Conservation (phyloP, 2,797 vertebrate species). For the Gorsachius magnificus region DNA sequence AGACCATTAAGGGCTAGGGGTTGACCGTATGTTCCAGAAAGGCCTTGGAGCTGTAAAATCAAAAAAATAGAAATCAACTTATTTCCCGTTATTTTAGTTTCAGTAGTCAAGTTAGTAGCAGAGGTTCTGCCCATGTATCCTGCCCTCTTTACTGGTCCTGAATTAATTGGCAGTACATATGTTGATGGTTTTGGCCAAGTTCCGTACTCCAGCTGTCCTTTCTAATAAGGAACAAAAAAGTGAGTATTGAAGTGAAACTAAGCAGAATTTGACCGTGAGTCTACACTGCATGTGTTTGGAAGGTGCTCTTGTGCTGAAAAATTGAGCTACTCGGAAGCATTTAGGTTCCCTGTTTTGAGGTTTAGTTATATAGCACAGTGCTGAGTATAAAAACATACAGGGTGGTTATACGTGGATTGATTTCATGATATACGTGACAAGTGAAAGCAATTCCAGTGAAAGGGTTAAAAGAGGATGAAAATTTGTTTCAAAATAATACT, state of each 20-base stretch:
- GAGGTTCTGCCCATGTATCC: slow-evolving; percentile 4
- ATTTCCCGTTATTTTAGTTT: slow-evolving; percentile 22
- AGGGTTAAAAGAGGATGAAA: not conserved
- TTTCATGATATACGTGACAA: not conserved
- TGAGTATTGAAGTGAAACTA: not conserved
- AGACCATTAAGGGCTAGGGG: slow-evolving; percentile 2
- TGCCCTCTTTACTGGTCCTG: slow-evolving; percentile 5
- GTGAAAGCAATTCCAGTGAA: not conserved
- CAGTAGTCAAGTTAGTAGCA: not conserved
- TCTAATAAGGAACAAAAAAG: slow-evolving; percentile 11
- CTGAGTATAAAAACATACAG: not conserved
- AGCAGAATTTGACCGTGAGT: not conserved
- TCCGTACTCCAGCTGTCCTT: slow-evolving; percentile 14
- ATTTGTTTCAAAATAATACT: not conserved
- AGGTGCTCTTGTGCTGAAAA: not conserved
- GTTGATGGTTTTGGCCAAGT: slow-evolving; percentile 48
- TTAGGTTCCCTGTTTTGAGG: not conserved
- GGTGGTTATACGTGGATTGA: not conserved
- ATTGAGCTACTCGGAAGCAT: not conserved
- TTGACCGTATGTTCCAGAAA: not conserved
- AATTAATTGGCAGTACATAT: slow-evolving; percentile 48
- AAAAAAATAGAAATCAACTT: not conserved
- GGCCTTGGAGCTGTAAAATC: not conserved
- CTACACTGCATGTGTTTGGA: not conserved
- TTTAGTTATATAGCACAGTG: not conserved